Conservation (phyloP, 2,113 vertebrate species). For the Phasianus colchicus region DNA sequence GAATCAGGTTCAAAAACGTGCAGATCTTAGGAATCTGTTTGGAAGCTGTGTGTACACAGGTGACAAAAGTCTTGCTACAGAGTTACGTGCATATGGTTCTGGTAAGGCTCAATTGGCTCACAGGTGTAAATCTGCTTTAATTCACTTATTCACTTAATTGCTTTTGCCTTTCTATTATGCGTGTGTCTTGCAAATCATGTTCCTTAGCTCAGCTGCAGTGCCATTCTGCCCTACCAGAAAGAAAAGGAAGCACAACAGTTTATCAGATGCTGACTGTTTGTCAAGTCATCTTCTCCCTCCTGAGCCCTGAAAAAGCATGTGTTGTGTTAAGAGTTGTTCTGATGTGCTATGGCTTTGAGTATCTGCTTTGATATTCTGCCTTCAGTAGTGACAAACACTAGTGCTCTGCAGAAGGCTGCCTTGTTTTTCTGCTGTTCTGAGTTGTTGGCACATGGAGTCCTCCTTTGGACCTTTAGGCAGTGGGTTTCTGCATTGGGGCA, state of each 20-base stretch:
- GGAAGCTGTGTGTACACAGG: not conserved
- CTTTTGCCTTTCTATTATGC: not conserved
- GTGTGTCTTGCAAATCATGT: not conserved
- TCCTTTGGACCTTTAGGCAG: slow-evolving; percentile 24
- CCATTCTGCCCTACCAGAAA: not conserved
- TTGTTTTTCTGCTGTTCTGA: not conserved
- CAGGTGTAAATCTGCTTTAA: not conserved
- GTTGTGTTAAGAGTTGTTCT: not conserved
- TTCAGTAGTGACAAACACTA: not conserved
- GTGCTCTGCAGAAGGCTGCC: not conserved
- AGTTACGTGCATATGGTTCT: not conserved
- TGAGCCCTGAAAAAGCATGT: not conserved
- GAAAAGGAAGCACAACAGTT: not conserved
- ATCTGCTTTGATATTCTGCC: not conserved
- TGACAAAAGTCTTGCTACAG: not conserved
- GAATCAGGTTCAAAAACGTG: not conserved
- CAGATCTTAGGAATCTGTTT: not conserved
- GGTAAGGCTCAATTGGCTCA: not conserved
- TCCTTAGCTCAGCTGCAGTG: not conserved
- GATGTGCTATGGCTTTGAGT: not conserved
- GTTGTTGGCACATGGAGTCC: not conserved
- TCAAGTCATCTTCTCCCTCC: not conserved
- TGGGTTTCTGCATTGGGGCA: not conserved
- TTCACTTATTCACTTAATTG: not conserved
- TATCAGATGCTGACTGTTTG: not conserved